Conservation (phyloP, 2,888 invertebrate species). For the Hypercompe scribonia region DNA sequence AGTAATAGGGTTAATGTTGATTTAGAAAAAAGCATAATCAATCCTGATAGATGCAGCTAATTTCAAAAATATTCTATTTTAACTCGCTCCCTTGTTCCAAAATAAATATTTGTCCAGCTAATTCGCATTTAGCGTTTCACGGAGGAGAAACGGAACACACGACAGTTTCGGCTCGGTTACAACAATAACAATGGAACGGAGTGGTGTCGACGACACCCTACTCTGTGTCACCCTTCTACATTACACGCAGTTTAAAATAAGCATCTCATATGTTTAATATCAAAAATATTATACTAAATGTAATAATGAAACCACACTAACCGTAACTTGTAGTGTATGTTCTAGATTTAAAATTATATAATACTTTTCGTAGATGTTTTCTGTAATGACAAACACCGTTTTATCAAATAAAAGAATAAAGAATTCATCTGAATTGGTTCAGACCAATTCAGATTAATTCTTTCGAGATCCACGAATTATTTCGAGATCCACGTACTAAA, state of each 20-base stretch:
- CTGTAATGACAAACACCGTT: too few species aligned
- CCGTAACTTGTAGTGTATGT: background rate
- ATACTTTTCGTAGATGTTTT: too few species aligned
- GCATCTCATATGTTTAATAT: slow-evolving; percentile 11
- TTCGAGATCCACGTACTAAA: too few species aligned
- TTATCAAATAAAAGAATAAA: too few species aligned
- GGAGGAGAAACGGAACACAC: slow-evolving; percentile 79
- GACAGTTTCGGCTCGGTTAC: slow-evolving; percentile 80
- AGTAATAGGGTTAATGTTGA: background rate
- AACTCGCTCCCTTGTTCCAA: slow-evolving; percentile 76
- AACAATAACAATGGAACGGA: slow-evolving; percentile 73
- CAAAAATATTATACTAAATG: background rate
- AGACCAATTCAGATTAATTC: too few species aligned
- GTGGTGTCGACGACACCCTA: slow-evolving; percentile 63
- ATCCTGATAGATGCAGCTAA: slow-evolving; percentile 22
- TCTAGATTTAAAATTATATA: background rate
- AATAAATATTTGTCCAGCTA: slow-evolving; percentile 83
- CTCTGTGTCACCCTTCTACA: slow-evolving; percentile 48
- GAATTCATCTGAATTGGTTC: too few species aligned
- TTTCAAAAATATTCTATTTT: slow-evolving; percentile 70
- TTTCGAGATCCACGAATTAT: too few species aligned
- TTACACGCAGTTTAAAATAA: slow-evolving; percentile 52
- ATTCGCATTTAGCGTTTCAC: slow-evolving; percentile 82
- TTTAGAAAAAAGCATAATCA: background rate
- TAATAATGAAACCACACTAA: background rate